Percentiles rank a stretch among this genome's conserved stretches.
Conservation (phyloP, 2,888 invertebrate species). For the Poecilus cupreus region DNA sequence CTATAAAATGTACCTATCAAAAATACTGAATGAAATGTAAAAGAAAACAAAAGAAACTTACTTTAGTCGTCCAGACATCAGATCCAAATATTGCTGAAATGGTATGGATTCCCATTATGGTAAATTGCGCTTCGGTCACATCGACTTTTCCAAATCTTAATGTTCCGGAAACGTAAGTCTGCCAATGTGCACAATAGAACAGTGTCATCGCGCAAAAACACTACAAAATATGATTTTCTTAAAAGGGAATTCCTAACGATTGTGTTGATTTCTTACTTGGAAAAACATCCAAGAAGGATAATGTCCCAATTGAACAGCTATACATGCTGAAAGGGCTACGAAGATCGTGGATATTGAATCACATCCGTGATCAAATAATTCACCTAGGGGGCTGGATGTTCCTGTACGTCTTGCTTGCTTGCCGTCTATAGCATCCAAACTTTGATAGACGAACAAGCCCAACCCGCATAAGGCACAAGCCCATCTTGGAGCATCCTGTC, state of each 20-base stretch:
- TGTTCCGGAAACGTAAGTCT: constrained; percentile 98
- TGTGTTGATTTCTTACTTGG: constrained; percentile 75
- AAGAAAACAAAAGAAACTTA: constrained; percentile 68
- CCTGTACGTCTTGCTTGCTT: constrained; percentile 98
- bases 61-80: constrained; percentile 88
- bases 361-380: constrained; percentile 99
- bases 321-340: constrained; percentile 96
- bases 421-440: constrained; percentile 98
- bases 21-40: neutral
- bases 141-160: constrained; percentile 93
- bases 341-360: constrained; percentile 99
- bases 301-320: constrained; percentile 93
- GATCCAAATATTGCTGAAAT: constrained; percentile 92
- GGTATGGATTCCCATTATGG: constrained; percentile 91
- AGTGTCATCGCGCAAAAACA: constrained; percentile 95
- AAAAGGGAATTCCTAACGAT: neutral
- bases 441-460: constrained; percentile 97
- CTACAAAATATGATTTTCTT: constrained; percentile 73
- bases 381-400: constrained; percentile 94
- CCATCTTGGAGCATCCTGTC: constrained; percentile 93
- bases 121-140: constrained; percentile 98
- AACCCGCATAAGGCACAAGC: constrained; percentile 92
- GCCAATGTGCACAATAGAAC: constrained; percentile 99
- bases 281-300: constrained; percentile 97
- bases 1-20: neutral